These are phyloP conservation scores for Carpatolechia fugitivella DNA, from an alignment of 2,888 invertebrate species.

Conservation along the genomic window DNA sequence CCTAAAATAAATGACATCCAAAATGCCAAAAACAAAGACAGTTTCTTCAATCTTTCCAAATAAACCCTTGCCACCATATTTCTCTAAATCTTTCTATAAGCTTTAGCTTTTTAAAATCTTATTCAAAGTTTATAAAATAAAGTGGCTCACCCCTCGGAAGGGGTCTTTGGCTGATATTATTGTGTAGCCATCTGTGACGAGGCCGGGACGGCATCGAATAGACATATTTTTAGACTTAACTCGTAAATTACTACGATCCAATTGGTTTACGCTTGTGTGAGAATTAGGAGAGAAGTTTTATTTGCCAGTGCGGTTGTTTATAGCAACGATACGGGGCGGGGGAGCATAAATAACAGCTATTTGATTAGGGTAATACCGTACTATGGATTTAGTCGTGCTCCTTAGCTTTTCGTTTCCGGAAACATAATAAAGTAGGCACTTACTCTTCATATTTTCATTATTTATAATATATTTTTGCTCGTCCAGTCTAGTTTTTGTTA, in stretches of 20 bases:
- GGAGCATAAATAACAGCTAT: conserved; percentile 1
- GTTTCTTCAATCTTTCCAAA: conserved; percentile 42
- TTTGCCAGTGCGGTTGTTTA: conserved; percentile 66
- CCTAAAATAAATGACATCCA: too few species aligned
- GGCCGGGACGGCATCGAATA: conserved; percentile 64
- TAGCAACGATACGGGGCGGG: conserved; percentile 24
- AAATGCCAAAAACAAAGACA: conserved; percentile 30
- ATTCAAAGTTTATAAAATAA: conserved; percentile 77
- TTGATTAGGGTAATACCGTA: neutral
- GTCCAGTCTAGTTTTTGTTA: too few species aligned
- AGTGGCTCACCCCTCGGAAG: conserved; percentile 63
- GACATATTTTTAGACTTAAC: conserved; percentile 79
- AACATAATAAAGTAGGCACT: neutral
- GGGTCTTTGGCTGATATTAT: conserved; percentile 63
- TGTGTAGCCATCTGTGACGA: conserved; percentile 77
- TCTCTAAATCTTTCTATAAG: conserved; percentile 52
- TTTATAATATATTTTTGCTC: too few species aligned
- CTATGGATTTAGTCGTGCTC: too few species aligned
- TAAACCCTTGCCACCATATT: conserved; percentile 39
- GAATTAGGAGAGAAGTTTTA: conserved; percentile 66
- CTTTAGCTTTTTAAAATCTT: conserved; percentile 74
- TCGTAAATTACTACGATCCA: conserved; percentile 75
- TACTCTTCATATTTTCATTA: too few species aligned
- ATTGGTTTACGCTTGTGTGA: conserved; percentile 76
- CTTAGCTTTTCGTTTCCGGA: neutral